A percentile compares a stretch with the other conserved stretches of the same genome.
Conservation (phyloP, 2,888 invertebrate genomes). For the Nymphalis polychloros region DNA sequence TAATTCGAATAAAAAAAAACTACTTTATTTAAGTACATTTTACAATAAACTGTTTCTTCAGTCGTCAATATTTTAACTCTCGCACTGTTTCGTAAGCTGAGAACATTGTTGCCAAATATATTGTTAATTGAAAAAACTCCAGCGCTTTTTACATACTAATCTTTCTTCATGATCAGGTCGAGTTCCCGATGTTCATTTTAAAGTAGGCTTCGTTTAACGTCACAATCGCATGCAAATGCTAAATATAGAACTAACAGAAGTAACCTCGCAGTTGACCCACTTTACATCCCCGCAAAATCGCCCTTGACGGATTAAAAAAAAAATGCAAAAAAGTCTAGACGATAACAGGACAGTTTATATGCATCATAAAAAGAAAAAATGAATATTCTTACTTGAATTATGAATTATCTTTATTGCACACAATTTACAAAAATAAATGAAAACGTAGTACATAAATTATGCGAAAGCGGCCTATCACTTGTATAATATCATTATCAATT, state of each 20-base stretch:
- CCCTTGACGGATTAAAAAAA: slow-evolving; percentile 23
- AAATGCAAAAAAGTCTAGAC: slow-evolving; percentile 15
- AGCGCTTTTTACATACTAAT: background rate
- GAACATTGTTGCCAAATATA: no score
- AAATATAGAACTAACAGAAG: slow-evolving; percentile 55
- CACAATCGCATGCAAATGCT: slow-evolving; percentile 56
- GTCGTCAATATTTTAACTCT: no score
- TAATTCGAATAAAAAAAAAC: no score
- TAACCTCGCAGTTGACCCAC: slow-evolving; percentile 59
- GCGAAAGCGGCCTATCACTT: no score
- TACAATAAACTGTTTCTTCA: no score
- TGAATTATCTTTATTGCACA: no score
- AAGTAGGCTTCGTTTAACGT: slow-evolving; percentile 62
- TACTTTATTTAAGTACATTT: no score
- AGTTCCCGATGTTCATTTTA: slow-evolving; percentile 32
- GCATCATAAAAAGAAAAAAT: background rate
- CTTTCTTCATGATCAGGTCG: slow-evolving; percentile 19
- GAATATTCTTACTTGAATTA: no score
- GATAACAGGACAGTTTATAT: slow-evolving; percentile 14
- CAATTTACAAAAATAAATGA: no score
- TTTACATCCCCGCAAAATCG: slow-evolving; percentile 31
- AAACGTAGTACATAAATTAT: no score
- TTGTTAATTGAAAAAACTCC: background rate
- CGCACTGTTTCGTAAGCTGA: no score
- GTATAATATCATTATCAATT: no score